These are phyloP conservation scores for Agelastica alni DNA, from an alignment of 2,888 invertebrate genomes.

Conservation along the genomic window DNA sequence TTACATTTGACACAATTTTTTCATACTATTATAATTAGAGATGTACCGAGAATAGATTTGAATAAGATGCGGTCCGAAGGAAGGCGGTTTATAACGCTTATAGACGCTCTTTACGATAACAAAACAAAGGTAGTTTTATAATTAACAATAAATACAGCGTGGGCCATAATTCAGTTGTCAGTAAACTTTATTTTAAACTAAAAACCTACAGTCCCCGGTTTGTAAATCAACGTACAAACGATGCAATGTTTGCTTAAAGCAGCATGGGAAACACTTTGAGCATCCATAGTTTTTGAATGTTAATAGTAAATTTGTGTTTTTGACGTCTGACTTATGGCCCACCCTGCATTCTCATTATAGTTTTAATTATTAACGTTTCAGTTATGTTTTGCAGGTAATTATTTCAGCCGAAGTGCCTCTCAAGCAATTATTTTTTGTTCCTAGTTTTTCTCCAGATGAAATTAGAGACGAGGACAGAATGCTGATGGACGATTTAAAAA, in stretches of 20 bases:
- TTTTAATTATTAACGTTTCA: too few species aligned
- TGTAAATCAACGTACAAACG: too few species aligned
- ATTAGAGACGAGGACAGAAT: constrained; percentile 75
- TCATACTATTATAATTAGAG: constrained; percentile 90
- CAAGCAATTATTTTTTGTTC: constrained; percentile 71
- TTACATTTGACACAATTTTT: constrained; percentile 90
- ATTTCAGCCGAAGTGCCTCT: constrained; percentile 81
- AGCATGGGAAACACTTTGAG: too few species aligned
- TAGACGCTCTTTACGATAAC: constrained; percentile 96
- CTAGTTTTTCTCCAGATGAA: constrained; percentile 51
- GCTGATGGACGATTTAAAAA: constrained; percentile 94
- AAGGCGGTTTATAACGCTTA: constrained; percentile 92
- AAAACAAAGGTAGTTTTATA: constrained; percentile 71
- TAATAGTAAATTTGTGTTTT: too few species aligned
- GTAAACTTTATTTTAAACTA: too few species aligned
- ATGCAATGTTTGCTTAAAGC: too few species aligned
- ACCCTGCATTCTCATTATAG: too few species aligned
- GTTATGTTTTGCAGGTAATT: constrained; percentile 67
- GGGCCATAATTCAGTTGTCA: too few species aligned
- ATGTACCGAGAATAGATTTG: constrained; percentile 83
- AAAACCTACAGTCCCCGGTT: too few species aligned
- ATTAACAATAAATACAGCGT: too few species aligned
- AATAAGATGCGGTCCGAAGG: constrained; percentile 78
- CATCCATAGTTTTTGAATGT: too few species aligned
- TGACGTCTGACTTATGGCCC: too few species aligned